Percentiles rank a stretch among this genome's conserved stretches.
Conservation (phyloP, 2,797 vertebrate genomes). For the Megalops cyprinoides region DNA sequence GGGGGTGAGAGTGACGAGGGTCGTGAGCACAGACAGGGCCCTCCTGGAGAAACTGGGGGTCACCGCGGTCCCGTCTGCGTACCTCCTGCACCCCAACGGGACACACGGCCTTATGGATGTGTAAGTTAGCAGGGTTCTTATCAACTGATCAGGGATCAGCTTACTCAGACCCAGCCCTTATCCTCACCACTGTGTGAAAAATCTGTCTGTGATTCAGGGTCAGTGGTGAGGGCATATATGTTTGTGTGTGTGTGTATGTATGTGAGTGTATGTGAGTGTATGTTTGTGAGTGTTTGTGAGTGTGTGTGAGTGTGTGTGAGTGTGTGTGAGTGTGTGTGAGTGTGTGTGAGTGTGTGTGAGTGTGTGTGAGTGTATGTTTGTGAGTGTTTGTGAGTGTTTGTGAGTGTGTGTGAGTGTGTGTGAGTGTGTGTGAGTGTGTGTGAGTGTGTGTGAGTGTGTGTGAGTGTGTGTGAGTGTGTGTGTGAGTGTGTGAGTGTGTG, state of each 20-base stretch:
- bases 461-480: too few species aligned
- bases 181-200: neutral
- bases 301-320: too few species aligned
- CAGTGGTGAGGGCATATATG: neutral
- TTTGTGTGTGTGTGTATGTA: neutral
- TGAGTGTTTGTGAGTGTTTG: too few species aligned
- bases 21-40: slow-evolving; percentile 68
- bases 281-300: too few species aligned
- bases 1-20: slow-evolving; percentile 79
- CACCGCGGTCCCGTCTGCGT: slow-evolving; percentile 74
- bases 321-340: neutral
- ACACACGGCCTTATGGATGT: slow-evolving; percentile 75
- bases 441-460: too few species aligned
- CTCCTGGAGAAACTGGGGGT: slow-evolving; percentile 80
- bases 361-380: too few species aligned
- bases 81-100: slow-evolving; percentile 85
- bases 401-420: too few species aligned
- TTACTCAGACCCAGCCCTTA: neutral
- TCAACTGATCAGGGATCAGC: neutral
- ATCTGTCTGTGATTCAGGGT: neutral
- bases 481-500: too few species aligned
- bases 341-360: too few species aligned
- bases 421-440: too few species aligned
- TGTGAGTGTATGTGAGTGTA: neutral
- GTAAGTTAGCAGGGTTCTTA: slow-evolving; percentile 68